These are phyloP conservation scores for Centropus unirufus DNA, from an alignment of 2,113 vertebrate genomes.

Conservation along the genomic window DNA sequence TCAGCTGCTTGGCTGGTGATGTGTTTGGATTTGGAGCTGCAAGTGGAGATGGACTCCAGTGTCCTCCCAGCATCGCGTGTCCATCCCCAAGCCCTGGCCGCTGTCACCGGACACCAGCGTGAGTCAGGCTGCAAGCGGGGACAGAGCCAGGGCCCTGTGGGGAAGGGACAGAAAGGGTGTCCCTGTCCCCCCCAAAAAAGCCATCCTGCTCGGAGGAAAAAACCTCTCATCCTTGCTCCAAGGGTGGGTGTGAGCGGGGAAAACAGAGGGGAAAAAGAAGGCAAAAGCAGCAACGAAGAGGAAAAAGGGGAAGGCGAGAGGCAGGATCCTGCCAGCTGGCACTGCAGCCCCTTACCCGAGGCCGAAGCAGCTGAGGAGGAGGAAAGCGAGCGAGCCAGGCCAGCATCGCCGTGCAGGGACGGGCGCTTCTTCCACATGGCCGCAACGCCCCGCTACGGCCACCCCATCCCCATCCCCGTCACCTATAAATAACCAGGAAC, in stretches of 20 bases:
- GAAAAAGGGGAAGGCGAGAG: not conserved
- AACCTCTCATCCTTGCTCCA: fast-evolving
- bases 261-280: fast-evolving
- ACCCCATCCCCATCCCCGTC: constrained; percentile 60
- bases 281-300: not conserved
- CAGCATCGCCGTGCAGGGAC: fast-evolving
- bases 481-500: constrained; percentile 51
- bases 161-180: not conserved
- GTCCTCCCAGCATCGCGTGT: not conserved
- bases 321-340: fast-evolving
- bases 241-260: not conserved
- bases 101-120: constrained; percentile 31
- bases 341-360: constrained; percentile 63
- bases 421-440: constrained; percentile 72
- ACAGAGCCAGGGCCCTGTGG: not conserved
- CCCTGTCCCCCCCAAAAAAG: not conserved
- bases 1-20: not conserved
- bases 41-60: not conserved
- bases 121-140: not conserved
- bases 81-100: not conserved
- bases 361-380: constrained; percentile 74
- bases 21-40: not conserved
- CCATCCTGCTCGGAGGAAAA: not conserved
- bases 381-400: constrained; percentile 45
- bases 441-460: constrained; percentile 4